phyloP scores from a whole-genome alignment of 2,797 vertebrate genomes.

The Meda fulgida region DNA sequence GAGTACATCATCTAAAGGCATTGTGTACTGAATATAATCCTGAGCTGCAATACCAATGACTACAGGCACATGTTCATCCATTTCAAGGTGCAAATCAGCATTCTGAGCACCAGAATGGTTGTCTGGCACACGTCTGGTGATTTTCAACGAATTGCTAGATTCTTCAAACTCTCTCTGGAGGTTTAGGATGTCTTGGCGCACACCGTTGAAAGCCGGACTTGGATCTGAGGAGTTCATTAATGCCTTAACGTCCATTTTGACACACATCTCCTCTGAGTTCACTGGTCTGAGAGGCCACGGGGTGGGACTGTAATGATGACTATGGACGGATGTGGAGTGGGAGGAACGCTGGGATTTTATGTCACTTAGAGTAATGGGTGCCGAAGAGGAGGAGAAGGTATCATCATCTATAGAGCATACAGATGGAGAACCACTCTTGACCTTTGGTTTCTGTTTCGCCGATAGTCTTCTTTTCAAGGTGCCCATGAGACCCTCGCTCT shows the following conservation, averaged over 20 bases:
- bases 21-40: constrained; percentile 99
- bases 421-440: constrained; percentile 79
- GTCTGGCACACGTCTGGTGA: constrained; percentile 37
- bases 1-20: constrained; percentile 99
- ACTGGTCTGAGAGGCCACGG: constrained; percentile 85
- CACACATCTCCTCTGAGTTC: constrained; percentile 85
- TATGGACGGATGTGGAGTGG: constrained; percentile 82
- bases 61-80: constrained; percentile 96
- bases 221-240: constrained; percentile 83
- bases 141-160: constrained; percentile 81
- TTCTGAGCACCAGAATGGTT: constrained; percentile 79
- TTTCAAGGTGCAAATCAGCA: constrained; percentile 90
- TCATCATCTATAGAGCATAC: constrained; percentile 81
- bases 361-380: constrained; percentile 84
- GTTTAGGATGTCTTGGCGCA: constrained; percentile 90
- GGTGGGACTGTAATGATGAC: constrained; percentile 88
- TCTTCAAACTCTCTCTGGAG: constrained; percentile 91
- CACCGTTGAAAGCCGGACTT: constrained; percentile 80
- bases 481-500: constrained; percentile 88
- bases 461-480: constrained; percentile 86
- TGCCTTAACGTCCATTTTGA: constrained; percentile 84
- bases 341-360: constrained; percentile 81
- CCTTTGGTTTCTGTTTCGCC: constrained; percentile 85
- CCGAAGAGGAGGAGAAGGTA: constrained; percentile 85
- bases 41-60: constrained; percentile 95